Conservation (phyloP, 1,140 invertebrate genomes). For the Drosophila chauvacae region DNA sequence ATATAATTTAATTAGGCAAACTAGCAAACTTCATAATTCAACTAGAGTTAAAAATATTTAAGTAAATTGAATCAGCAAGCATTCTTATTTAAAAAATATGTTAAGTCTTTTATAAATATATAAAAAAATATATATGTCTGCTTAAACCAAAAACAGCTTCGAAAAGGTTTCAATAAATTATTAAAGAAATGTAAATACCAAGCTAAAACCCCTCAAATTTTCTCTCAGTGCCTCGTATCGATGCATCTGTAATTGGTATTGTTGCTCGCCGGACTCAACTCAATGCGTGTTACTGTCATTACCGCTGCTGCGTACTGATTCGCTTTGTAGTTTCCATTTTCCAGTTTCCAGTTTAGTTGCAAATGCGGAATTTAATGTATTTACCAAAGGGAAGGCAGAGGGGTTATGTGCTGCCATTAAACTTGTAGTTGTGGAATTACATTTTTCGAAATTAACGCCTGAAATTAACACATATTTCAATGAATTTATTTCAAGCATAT, state of each 20-base stretch:
- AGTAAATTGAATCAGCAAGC: background rate
- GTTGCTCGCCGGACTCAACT: conserved; percentile 9
- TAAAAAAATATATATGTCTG: background rate
- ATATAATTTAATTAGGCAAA: no score
- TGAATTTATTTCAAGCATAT: background rate
- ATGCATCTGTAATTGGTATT: conserved; percentile 25
- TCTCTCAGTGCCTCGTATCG: background rate
- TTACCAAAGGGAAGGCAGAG: background rate
- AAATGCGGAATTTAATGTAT: conserved; percentile 18
- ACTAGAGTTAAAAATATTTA: background rate
- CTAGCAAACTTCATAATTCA: no score
- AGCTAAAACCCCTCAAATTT: background rate
- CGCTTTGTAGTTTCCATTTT: conserved; percentile 10
- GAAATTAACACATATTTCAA: background rate
- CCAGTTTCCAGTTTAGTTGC: conserved; percentile 11
- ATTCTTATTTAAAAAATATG: background rate
- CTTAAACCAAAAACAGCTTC: background rate
- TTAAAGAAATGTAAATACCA: no score
- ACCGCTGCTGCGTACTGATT: conserved; percentile 14
- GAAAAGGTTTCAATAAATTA: background rate
- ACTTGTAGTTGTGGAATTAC: conserved; percentile 4
- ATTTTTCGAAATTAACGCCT: conserved; percentile 1
- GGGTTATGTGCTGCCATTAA: conserved; percentile 9
- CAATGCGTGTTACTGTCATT: conserved; percentile 30
- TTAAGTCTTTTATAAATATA: no score